Evolutionary conservation across 1,140 invertebrate species (phyloP), one percentile per base, ranked within the genome.

Genomic region (Tetragonula clypearis): DNA sequence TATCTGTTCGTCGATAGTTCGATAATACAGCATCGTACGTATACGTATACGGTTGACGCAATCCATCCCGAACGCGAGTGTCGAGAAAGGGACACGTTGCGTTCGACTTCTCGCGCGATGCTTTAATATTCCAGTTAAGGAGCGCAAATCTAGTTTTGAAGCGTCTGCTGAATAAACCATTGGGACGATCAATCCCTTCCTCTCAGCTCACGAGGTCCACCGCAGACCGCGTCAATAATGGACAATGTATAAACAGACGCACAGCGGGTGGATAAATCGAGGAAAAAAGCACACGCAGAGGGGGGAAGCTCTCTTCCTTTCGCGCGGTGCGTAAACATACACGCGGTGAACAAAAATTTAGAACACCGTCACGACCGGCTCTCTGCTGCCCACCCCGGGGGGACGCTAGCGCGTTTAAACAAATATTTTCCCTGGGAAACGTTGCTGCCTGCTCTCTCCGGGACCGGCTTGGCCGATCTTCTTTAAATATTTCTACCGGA

Each of bases 381-480:
- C 21, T 11, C 41, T 49, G 41, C 41, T 49, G 41, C 8, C 2
- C 72, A 62, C 12, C 8, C 65, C 19, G 55, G 19, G 53, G 76
- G 78, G 84, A 80, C 69, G 69, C 74, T 35, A 80, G 76, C 79
- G 76, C 79, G 84, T 81, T 85, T 81, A 60, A 81, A 85, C 79
- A 85, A 85, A 85, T 85, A 85, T 85, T 85, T 81, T 85, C 78
- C n/a, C 79, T 85, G 55, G 84, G 41, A 79, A 74, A 81, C 68
- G 79, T 26, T n/a, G 19, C 55, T 21, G 23, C 9, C 30, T 12
- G 9, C 23, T 9, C 69, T 12, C 55, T 3, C 41, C 58, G 23
- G 41, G 41, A 23, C 60, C 23, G 23, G 26, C 69, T 21, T 30
- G 21, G n/a, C 41, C 58, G 77, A 62, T 79, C 82, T 79, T 81